These are phyloP conservation scores for Thymelicus sylvestris DNA, from an alignment of 2,888 invertebrate species.

Conservation along the genomic window DNA sequence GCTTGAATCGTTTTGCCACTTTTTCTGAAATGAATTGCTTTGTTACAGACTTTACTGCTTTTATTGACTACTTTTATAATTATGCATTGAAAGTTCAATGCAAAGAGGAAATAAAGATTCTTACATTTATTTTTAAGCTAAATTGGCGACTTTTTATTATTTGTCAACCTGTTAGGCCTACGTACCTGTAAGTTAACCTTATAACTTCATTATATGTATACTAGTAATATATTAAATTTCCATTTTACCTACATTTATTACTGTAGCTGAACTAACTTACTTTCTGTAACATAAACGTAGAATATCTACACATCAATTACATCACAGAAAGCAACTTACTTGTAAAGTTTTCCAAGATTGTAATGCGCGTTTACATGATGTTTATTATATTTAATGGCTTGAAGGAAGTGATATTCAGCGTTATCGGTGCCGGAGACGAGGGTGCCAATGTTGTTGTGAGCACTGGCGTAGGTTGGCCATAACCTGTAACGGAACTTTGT, in stretches of 20 bases:
- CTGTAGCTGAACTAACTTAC: no score
- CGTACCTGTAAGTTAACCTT: no score
- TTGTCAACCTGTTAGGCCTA: no score
- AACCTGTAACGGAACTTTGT: constrained; percentile 79
- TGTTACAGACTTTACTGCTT: neutral
- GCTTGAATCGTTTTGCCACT: constrained; percentile 87
- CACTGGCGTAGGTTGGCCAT: constrained; percentile 94
- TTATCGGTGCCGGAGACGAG: constrained; percentile 87
- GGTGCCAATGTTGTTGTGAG: constrained; percentile 94
- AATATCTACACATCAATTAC: neutral
- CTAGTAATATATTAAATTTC: no score
- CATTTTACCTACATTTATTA: no score
- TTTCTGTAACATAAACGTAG: no score
- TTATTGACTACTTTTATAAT: no score
- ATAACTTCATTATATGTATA: no score
- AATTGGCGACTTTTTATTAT: no score
- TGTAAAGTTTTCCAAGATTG: constrained; percentile 92
- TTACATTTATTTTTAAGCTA: no score
- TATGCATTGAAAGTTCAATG: no score
- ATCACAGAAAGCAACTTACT: constrained; percentile 79
- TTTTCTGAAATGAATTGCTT: constrained; percentile 78
- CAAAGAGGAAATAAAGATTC: no score
- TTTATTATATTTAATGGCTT: constrained; percentile 89
- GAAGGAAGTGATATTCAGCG: constrained; percentile 91
- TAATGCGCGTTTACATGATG: constrained; percentile 93